Evolutionary conservation across 2,888 invertebrate species (phyloP).

Genomic region (Pediacus dermestoides): DNA sequence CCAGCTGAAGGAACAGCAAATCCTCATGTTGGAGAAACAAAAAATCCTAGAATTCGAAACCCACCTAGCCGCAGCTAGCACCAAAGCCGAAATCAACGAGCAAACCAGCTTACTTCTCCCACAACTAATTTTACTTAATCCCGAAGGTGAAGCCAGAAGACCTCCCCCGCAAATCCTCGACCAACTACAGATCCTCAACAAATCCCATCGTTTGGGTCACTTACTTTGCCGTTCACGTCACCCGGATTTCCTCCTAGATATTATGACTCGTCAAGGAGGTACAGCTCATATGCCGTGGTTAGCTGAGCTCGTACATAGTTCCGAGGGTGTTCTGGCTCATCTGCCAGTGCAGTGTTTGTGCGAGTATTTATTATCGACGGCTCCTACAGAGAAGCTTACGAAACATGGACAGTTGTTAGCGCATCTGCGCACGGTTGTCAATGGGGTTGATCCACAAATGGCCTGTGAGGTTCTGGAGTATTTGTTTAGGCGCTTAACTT

Average conservation of each 20-base stretch:
- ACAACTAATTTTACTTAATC: constrained; percentile 82
- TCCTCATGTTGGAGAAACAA: constrained; percentile 68
- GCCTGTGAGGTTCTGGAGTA: constrained; percentile 87
- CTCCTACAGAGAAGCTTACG: constrained; percentile 65
- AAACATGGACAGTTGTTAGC: constrained; percentile 64
- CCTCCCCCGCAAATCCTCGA: constrained; percentile 77
- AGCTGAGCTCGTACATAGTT: constrained; percentile 87
- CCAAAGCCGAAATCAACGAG: constrained; percentile 86
- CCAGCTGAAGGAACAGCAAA: constrained; percentile 64
- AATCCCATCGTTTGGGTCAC: constrained; percentile 79
- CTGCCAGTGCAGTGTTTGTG: constrained; percentile 96
- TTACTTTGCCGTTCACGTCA: constrained; percentile 82
- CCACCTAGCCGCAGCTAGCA: constrained; percentile 85
- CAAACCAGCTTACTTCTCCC: constrained; percentile 80
- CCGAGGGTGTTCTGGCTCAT: constrained; percentile 80
- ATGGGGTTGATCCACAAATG: constrained; percentile 52
- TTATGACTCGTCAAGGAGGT: constrained; percentile 81
- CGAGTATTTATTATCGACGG: constrained; percentile 81
- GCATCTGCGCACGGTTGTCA: constrained; percentile 58
- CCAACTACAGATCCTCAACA: constrained; percentile 73
- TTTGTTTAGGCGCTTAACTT: constrained; percentile 79
- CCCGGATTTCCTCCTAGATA: constrained; percentile 88
- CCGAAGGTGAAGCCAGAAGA: constrained; percentile 75
- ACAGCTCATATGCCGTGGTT: constrained; percentile 97
- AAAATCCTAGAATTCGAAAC: constrained; percentile 85